Evolutionary conservation across 2,797 vertebrate species (phyloP).

Genomic region (Chaetophractus vellerosus): DNA sequence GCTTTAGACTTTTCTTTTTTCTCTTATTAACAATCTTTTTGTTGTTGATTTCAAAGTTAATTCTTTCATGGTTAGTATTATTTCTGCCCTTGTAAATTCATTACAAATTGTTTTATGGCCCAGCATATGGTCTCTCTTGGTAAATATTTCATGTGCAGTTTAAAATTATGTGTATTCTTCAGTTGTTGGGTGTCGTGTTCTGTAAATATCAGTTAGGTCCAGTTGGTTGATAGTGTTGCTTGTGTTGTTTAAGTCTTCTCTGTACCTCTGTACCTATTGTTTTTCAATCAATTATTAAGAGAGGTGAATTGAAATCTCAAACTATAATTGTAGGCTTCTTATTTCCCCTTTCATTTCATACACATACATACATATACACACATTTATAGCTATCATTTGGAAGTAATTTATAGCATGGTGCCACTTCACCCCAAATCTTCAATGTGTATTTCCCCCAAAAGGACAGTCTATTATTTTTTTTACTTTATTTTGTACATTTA

Average conservation of each 20-base stretch:
- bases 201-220: not conserved
- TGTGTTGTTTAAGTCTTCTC: not conserved
- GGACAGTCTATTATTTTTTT: not conserved
- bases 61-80: constrained; percentile 31
- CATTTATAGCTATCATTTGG: not conserved
- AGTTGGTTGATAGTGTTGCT: not conserved
- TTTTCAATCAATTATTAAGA: constrained; percentile 19
- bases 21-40: not conserved
- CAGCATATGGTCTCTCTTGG: not conserved
- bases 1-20: not conserved
- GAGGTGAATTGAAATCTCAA: not conserved
- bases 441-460: not conserved
- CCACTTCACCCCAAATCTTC: not conserved
- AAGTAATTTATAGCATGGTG: not conserved
- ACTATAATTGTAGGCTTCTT: not conserved
- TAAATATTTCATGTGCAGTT: not conserved
- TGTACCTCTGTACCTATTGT: not conserved
- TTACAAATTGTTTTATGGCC: not conserved
- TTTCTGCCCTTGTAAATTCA: not conserved
- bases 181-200: not conserved
- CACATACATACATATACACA: not conserved
- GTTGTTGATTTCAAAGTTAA: constrained; percentile 42
- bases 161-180: not conserved
- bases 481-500: too few species aligned
- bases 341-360: not conserved